Conservation (phyloP, 2,797 vertebrate genomes). For the Sebastes aleutianus region DNA sequence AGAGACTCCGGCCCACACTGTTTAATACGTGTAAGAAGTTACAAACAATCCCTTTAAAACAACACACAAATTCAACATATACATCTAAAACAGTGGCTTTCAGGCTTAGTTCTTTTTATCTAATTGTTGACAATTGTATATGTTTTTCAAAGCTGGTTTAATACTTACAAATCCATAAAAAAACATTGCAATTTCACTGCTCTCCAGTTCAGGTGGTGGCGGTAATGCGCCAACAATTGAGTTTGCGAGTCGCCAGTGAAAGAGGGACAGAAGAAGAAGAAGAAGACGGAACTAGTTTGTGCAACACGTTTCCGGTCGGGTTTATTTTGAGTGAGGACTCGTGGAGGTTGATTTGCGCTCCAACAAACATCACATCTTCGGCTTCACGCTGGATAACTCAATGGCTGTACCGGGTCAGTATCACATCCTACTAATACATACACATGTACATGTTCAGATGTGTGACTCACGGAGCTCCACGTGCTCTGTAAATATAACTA, state of each 20-base stretch:
- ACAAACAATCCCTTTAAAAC: too few species aligned
- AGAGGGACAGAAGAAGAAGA: neutral
- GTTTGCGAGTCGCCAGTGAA: neutral
- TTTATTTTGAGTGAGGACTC: conserved; percentile 45
- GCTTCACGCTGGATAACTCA: neutral
- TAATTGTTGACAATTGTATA: neutral
- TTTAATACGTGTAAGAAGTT: too few species aligned
- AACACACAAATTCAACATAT: neutral
- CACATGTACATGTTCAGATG: fast-evolving
- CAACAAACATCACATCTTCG: neutral
- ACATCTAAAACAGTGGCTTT: neutral
- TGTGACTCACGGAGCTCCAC: neutral
- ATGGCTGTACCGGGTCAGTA: conserved; percentile 65
- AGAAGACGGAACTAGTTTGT: conserved; percentile 5
- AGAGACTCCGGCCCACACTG: too few species aligned
- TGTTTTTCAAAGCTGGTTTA: neutral
- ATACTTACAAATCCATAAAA: neutral
- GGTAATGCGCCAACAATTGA: neutral
- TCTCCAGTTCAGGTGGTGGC: conserved; percentile 38
- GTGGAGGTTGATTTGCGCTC: neutral
- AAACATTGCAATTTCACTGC: neutral
- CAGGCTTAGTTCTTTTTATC: neutral
- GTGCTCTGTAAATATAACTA: neutral
- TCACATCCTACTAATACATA: neutral
- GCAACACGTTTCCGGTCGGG: conserved; percentile 51